Base-by-base conservation (phyloP, 2,888 invertebrate species). In the Amphipyra tragopoginis region DNA sequence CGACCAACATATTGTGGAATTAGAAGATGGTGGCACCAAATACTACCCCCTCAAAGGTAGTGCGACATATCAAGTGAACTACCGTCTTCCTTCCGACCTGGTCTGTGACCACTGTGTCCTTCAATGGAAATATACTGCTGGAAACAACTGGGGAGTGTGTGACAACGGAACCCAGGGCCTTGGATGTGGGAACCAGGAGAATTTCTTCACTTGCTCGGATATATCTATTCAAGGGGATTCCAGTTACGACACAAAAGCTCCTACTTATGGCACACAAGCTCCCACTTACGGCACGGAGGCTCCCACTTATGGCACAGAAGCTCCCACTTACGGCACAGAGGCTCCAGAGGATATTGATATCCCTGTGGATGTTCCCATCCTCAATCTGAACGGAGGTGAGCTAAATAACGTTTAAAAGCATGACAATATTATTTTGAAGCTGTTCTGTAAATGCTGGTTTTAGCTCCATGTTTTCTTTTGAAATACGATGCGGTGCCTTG, bases 101-200 rank as follows among this genome's bases (percentile, higher is more conserved):
- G 95, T 96, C 9, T 98, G 98, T 82, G 95, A 96, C 0, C 97
- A 97, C 82, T 98, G 98, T 82, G 96, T 98, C 0, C 92, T 98
- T 0, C 98, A 98, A 81, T 98, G 98, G 98, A 96, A 96, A 75
- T 98, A 98, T 84, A 95, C 97, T 6, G 97, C 98, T 42, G 98
- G 97, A 0, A 97, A 97, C 84, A 97, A 97, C 85, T 98, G 97
- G 97, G 97, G 97, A 0, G 93, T 90, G 26, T 97, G 97, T 79
- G 89, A 89, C 0, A 96, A 97, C 81, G 97, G 97, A 0, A 96
- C 96, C 42, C 96, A 96, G 43, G 97, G 96, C 0, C 95, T 98
- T 0, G 98, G 98, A 0, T 98, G 98, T 82, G 98, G 98, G 0
- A 96, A 97, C 0, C 98, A 98, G 86, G 98, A 98, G 87, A 97